Conservation (phyloP, 1,140 invertebrate genomes). For the Glomeris maerens region DNA sequence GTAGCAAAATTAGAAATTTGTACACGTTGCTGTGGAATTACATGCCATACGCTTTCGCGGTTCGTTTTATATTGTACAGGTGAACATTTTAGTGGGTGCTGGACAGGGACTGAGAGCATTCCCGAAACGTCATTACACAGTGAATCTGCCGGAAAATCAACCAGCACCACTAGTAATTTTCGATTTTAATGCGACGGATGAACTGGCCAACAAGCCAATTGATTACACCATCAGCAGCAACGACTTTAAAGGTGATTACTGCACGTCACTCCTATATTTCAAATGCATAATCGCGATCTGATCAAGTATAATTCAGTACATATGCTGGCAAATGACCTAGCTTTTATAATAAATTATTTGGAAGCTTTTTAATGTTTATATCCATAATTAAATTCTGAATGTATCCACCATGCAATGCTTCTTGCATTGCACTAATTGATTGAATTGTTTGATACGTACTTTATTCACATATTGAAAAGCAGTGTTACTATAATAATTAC, state of each 20-base stretch:
- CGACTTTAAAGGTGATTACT: constrained; percentile 18
- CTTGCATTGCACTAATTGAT: background rate
- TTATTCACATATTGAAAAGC: too few species aligned
- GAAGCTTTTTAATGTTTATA: background rate
- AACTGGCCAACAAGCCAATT: constrained; percentile 20
- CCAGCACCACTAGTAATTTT: constrained; percentile 21
- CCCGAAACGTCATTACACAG: constrained; percentile 23
- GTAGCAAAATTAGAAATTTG: too few species aligned
- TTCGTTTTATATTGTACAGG: constrained; percentile 14
- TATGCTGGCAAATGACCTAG: background rate
- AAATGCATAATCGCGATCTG: too few species aligned
- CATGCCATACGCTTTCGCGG: too few species aligned
- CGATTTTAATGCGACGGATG: constrained; percentile 26
- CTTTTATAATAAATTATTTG: background rate
- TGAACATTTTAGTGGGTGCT: constrained; percentile 25
- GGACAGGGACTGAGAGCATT: constrained; percentile 26
- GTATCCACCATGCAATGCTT: background rate
- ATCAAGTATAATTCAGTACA: constrained; percentile 4
- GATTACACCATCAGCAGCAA: constrained; percentile 23
- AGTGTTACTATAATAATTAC: too few species aligned
- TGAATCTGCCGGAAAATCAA: constrained; percentile 23
- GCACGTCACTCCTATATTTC: too few species aligned
- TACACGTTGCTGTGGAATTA: too few species aligned
- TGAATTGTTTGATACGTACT: too few species aligned
- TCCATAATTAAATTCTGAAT: background rate